phyloP scores from a whole-genome alignment of 2,888 invertebrate genomes.

The Liodrosophila aerea region DNA sequence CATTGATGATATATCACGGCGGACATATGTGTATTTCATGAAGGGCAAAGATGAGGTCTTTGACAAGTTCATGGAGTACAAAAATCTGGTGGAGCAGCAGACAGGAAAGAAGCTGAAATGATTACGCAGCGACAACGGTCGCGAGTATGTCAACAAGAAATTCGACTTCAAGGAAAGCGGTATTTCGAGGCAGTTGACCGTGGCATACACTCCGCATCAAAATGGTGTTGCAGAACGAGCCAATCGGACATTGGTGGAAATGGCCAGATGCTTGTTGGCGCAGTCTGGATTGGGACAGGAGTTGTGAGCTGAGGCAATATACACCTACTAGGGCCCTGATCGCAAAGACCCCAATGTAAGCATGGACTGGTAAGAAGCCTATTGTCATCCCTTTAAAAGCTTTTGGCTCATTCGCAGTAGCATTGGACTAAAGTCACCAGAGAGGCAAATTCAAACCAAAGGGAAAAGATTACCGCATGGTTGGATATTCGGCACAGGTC shows the following conservation, averaged over 20 bases:
- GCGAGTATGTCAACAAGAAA: not conserved
- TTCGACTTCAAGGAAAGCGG: not conserved
- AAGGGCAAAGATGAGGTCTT: constrained; percentile 3
- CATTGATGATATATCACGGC: constrained; percentile 17
- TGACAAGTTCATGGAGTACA: constrained; percentile 7
- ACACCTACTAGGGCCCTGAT: not conserved
- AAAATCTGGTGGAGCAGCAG: constrained; percentile 9
- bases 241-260: constrained; percentile 13
- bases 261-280: constrained; percentile 1
- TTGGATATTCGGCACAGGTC: not conserved
- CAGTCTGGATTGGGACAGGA: not conserved
- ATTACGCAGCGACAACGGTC: constrained; percentile 18
- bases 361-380: constrained; percentile 8
- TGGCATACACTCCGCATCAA: constrained; percentile 3
- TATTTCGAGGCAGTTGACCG: constrained; percentile 1
- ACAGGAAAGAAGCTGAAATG: constrained; percentile 11
- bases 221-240: constrained; percentile 7
- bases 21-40: not conserved
- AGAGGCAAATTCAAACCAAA: constrained; percentile 1
- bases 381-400: constrained; percentile 3
- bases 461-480: constrained; percentile 6
- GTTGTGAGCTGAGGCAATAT: not conserved
- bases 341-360: constrained; percentile 4
- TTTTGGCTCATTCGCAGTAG: constrained; percentile 5
- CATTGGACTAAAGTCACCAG: not conserved